These are phyloP conservation scores for Theristicus caerulescens DNA, from an alignment of 2,113 vertebrate genomes.

Conservation along the genomic window DNA sequence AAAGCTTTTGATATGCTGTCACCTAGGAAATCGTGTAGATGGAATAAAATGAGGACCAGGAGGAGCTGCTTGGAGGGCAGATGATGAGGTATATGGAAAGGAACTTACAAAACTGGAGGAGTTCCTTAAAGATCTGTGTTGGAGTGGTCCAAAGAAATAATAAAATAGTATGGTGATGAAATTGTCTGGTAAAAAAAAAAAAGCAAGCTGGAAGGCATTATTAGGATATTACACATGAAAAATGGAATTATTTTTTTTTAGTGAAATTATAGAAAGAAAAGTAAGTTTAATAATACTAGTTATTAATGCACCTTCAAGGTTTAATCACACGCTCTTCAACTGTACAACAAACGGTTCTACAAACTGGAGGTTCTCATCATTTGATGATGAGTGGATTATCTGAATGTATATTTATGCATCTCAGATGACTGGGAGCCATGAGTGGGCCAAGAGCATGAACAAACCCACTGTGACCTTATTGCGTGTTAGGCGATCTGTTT, in stretches of 20 bases:
- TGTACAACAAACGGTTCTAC: background rate
- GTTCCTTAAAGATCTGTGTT: background rate
- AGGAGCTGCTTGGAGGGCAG: background rate
- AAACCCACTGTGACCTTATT: background rate
- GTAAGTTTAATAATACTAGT: background rate
- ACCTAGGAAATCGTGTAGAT: background rate
- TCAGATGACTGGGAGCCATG: background rate
- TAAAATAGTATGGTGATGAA: background rate
- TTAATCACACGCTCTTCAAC: background rate
- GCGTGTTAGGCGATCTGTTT: background rate
- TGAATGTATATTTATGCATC: background rate
- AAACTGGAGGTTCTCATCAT: background rate
- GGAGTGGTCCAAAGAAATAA: background rate
- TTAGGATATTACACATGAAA: background rate
- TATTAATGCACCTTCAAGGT: background rate
- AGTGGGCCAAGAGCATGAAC: background rate
- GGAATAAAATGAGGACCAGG: background rate
- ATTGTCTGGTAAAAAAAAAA: rapidly evolving
- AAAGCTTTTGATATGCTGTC: constrained; percentile 4
- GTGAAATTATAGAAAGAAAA: background rate
- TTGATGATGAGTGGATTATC: background rate
- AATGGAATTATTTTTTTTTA: background rate
- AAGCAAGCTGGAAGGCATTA: background rate
- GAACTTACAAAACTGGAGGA: background rate
- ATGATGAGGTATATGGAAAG: background rate